Evolutionary conservation across 1,140 invertebrate genomes (phyloP), one percentile per base, ranked within the genome.

Genomic region (Drosophila obscura): DNA sequence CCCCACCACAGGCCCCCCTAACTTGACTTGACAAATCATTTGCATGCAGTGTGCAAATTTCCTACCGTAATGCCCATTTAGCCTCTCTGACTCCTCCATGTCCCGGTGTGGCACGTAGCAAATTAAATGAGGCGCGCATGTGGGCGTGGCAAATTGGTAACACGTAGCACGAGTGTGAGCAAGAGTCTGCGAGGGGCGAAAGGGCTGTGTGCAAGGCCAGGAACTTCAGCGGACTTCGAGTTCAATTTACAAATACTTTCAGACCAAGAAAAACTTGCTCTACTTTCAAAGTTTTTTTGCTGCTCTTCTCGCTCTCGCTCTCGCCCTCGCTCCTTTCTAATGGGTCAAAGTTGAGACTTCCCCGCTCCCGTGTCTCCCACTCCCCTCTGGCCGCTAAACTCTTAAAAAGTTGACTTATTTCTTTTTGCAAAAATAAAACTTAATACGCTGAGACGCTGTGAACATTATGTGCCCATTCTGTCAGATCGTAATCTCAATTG

Each of bases 171-270:
- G 16, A 69, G 64, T 50, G 64, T 53, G 26, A 44, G 50, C 35
- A 39, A 28, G n/a, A 15, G 24, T 19, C 8, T 11, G 24, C 55
- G 50, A 45, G 55, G 45, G 16, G 60, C 35, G 11, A 39, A 39
- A 5, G 35, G 35, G 11, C 35, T 39, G 11, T 5, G 35, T 39
- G 11, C 35, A 39, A 39, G 35, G 35, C 35, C 35, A 67, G 56
- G 15, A 28, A 44, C 35, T 61, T 24, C 59, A 72, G 64, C 65
- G 51, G 45, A 75, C 77, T 78, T 87, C 53, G 41, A 79, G 75
- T 88, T 88, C 79, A 88, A 88, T 88, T 85, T 88, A 63, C 71
- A 82, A 80, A 88, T 83, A 75, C 76, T 52, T 60, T 58, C 57
- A 65, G 68, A 68, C 67, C 45, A 53, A 67, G 64, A 65, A 63